phyloP scores from a whole-genome alignment of 2,888 invertebrate species.

The Cataglyphis albicans region DNA sequence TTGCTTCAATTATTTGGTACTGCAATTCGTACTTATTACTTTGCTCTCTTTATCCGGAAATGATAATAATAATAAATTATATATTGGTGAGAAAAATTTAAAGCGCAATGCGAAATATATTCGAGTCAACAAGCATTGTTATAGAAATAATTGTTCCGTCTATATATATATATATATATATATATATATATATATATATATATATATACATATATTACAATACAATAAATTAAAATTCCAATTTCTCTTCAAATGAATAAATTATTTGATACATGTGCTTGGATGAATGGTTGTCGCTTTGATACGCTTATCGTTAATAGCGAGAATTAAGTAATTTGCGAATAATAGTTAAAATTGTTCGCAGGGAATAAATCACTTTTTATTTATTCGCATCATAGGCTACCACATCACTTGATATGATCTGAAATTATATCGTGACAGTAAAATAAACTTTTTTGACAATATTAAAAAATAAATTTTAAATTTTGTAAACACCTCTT shows the following conservation, averaged over 20 bases:
- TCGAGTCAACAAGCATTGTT: not conserved
- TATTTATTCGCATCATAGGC: not conserved
- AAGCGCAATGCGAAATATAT: not conserved
- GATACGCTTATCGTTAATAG: slow-evolving; percentile 1
- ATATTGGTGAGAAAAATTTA: not conserved
- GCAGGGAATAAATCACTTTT: not conserved
- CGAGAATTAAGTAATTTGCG: slow-evolving; percentile 1
- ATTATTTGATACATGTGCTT: not conserved
- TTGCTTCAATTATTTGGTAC: not conserved
- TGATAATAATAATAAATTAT: not conserved
- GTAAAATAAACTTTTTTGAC: not conserved
- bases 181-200: too few species aligned
- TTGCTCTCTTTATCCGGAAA: not conserved
- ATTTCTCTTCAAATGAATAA: not conserved
- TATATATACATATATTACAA: not conserved
- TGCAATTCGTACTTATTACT: not conserved
- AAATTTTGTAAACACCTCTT: not conserved
- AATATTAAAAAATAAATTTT: slow-evolving; percentile 17
- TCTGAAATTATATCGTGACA: not conserved
- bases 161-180: not conserved
- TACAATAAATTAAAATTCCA: not conserved
- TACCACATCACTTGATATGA: not conserved
- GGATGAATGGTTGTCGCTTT: not conserved
- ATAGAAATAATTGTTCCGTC: not conserved
- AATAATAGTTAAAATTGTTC: not conserved